Evolutionary conservation across 2,797 vertebrate species (phyloP).

Genomic region (Rhinophrynus dorsalis): DNA sequence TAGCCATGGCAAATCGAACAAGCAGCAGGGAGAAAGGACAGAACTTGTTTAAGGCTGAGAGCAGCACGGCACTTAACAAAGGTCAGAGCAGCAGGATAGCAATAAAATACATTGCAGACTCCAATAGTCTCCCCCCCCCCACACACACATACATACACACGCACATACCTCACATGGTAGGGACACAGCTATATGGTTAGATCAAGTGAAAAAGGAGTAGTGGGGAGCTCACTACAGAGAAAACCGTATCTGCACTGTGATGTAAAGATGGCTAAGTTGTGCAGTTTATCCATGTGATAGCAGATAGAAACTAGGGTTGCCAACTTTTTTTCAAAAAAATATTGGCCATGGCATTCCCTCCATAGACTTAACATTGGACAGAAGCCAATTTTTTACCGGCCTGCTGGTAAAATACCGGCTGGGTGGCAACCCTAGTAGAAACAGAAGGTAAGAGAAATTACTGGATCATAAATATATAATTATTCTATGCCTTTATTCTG

Average conservation of each 20-base stretch:
- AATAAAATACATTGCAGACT: not conserved
- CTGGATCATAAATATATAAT: too few species aligned
- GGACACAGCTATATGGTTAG: not conserved
- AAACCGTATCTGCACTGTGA: too few species aligned
- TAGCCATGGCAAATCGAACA: not conserved
- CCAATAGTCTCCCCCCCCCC: not conserved
- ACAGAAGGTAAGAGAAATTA: too few species aligned
- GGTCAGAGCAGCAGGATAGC: conserved; percentile 1
- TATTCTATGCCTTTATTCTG: too few species aligned
- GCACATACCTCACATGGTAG: too few species aligned
- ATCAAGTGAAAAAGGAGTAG: not conserved
- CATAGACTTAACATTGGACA: too few species aligned
- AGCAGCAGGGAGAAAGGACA: conserved; percentile 6
- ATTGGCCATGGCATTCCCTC: too few species aligned
- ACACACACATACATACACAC: not conserved
- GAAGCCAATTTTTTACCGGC: too few species aligned
- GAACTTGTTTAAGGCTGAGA: not conserved
- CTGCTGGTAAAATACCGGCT: too few species aligned
- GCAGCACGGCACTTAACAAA: conserved; percentile 8
- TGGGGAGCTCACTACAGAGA: not conserved
- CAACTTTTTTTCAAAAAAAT: too few species aligned
- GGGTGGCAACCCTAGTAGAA: too few species aligned
- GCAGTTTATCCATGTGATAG: not conserved
- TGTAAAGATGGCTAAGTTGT: not conserved
- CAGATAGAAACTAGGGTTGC: too few species aligned